Percentiles rank a stretch among this genome's conserved stretches.
These are phyloP conservation scores for Microctonus aethiopoides DNA, from an alignment of 2,888 invertebrate genomes.

Conservation along the genomic window DNA sequence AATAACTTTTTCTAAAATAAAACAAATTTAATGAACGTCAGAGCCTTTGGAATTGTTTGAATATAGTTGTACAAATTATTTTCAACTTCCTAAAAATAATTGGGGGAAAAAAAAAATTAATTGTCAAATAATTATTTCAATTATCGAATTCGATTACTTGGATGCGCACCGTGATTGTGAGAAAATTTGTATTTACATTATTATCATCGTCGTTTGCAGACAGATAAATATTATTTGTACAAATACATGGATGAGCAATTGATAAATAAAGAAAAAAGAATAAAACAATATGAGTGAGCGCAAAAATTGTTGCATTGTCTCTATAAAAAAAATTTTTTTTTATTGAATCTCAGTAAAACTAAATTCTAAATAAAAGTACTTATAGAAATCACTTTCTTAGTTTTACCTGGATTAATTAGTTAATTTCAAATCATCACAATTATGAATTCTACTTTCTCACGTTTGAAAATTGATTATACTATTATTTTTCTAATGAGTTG, in stretches of 20 bases:
- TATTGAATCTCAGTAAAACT: background rate
- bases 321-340: background rate
- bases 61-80: slow-evolving; percentile 7
- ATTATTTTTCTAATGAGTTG: background rate
- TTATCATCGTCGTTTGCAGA: background rate
- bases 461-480: background rate
- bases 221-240: slow-evolving; percentile 37
- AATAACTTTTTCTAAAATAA: no score
- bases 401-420: slow-evolving; percentile 16
- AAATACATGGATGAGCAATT: slow-evolving; percentile 35
- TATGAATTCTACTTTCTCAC: background rate
- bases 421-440: background rate
- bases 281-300: background rate
- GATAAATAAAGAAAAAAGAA: background rate
- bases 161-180: background rate
- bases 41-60: background rate
- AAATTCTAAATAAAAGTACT: background rate
- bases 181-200: background rate
- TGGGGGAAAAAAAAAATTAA: background rate
- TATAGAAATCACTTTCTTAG: slow-evolving; percentile 6
- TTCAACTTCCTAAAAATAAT: background rate
- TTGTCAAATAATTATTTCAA: background rate
- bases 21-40: background rate
- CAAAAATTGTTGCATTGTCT: background rate
- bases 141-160: no score